Conservation (phyloP, 1,140 invertebrate genomes). For the Popillia japonica region DNA sequence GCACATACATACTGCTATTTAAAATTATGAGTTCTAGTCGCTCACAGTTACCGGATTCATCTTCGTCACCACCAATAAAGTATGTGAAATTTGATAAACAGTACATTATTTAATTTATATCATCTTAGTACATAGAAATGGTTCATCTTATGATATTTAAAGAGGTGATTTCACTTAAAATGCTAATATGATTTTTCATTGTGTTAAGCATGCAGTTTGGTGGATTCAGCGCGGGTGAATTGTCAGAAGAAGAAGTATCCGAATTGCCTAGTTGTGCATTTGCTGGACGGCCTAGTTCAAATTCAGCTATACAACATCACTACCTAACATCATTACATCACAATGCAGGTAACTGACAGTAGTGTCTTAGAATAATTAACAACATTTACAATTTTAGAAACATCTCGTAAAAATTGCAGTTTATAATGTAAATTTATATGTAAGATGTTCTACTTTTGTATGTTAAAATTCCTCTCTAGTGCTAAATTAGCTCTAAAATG, state of each 20-base stretch:
- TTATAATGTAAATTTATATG: too few species aligned
- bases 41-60: slow-evolving; percentile 64
- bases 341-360: slow-evolving; percentile 47
- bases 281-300: slow-evolving; percentile 63
- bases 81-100: slow-evolving; percentile 45
- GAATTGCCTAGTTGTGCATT: slow-evolving; percentile 76
- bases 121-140: too few species aligned
- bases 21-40: slow-evolving; percentile 49
- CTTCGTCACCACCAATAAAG: slow-evolving; percentile 65
- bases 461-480: too few species aligned
- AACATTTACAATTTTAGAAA: too few species aligned
- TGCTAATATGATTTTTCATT: slow-evolving; percentile 38
- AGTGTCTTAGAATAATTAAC: too few species aligned
- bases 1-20: neutral
- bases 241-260: slow-evolving; percentile 65
- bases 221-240: slow-evolving; percentile 62
- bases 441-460: too few species aligned
- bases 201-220: slow-evolving; percentile 63
- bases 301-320: slow-evolving; percentile 59
- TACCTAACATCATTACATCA: slow-evolving; percentile 58
- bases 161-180: neutral
- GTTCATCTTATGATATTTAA: too few species aligned
- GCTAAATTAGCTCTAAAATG: too few species aligned
- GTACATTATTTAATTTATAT: neutral
- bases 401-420: too few species aligned